Base-by-base conservation (phyloP, 1,140 invertebrate genomes). In the Anthonomus grandis region DNA sequence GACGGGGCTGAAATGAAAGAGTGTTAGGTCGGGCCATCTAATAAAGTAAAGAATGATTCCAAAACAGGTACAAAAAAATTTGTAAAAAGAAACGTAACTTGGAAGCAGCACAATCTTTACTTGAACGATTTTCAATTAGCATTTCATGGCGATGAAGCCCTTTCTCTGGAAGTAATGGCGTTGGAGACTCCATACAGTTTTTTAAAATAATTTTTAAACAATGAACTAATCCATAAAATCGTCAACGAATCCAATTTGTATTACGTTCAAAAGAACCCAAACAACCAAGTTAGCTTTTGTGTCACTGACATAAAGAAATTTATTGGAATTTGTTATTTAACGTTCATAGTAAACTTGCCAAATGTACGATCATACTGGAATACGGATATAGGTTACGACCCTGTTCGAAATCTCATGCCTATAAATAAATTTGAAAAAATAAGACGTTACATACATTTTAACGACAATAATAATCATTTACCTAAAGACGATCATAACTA, bases 381-480 rank as follows among this genome's bases (percentile, higher is more conserved):
- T 36, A 49, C 17, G 37, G 22, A 37, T 9, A 17, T 49, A 54
- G 64, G 67, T 63, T 71, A 64, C 64, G 46, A 64, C 42, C 63
- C 42, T 24, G 66, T 73, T 55, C 62, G 55, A 57, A 62, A 67
- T 62, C 60, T 60, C n/a, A 73, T 70, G 67, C 41, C 63, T 15
- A 38, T 66, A 21, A 74, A 74, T 24, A 61, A 61, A 54, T 75
- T 71, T 56, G 68, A 73, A 64, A 67, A 67, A 60, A 68, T 71
- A 8, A 58, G 67, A 21, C 44, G 46, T 13, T 57, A n/a, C n/a
- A n/a, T n/a, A 44, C 65, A 72, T n/a, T 70, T 72, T 56, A 71
- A 70, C 55, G 53, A 72, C 38, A 71, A 72, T 52, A 6, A 22
- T 4, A 63, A 42, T 15, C 57, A 64, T 10, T 47, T 63, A 34